A percentile compares a stretch with the other conserved stretches of the same genome.
Conservation (phyloP, 2,797 vertebrate genomes). For the Selene dorsalis region DNA sequence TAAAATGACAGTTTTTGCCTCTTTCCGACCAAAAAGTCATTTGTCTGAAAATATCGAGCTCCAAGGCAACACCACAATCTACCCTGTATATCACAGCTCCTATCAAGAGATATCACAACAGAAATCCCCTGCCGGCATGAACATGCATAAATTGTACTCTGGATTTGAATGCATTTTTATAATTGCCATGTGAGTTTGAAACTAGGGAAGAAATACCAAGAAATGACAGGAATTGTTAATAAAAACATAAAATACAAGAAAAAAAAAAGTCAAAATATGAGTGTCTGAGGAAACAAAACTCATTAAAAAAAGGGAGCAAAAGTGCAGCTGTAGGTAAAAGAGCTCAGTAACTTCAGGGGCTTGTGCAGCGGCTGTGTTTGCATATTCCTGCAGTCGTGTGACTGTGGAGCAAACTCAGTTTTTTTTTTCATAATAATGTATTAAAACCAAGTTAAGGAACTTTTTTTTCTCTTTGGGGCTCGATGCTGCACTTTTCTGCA, state of each 20-base stretch:
- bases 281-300: conserved; percentile 6
- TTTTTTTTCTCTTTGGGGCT: conserved; percentile 11
- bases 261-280: neutral
- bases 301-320: conserved; percentile 23
- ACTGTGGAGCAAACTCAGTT: conserved; percentile 7
- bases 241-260: neutral
- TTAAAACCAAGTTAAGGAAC: conserved; percentile 1
- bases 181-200: neutral
- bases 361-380: conserved; percentile 26
- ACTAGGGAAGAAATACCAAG: neutral
- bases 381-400: conserved; percentile 12
- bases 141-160: neutral
- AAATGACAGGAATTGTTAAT: neutral
- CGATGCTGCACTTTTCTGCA: neutral
- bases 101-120: neutral
- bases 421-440: conserved; percentile 15
- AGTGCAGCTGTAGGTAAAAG: conserved; percentile 33
- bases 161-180: neutral
- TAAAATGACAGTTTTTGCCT: too few species aligned
- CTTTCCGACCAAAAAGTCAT: neutral
- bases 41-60: neutral
- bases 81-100: neutral
- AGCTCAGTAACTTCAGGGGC: conserved; percentile 8
- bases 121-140: neutral
- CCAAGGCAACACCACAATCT: neutral